These are phyloP conservation scores for Polietes domitor DNA, from an alignment of 2,888 invertebrate genomes.

Conservation along the genomic window DNA sequence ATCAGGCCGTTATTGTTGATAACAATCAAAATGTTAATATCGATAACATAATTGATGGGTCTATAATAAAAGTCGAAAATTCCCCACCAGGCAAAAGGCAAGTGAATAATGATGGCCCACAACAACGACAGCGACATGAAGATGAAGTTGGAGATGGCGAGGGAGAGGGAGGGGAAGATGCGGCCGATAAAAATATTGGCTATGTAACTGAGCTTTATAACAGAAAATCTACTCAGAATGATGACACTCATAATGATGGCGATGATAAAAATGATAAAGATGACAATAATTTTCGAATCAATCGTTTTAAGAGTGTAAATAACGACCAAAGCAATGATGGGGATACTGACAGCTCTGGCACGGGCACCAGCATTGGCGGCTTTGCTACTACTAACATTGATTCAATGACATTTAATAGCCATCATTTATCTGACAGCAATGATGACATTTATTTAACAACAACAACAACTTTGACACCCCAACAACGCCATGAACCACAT, in stretches of 20 bases:
- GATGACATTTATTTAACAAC: conserved; percentile 70
- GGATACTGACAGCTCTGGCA: conserved; percentile 23
- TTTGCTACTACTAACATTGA: conserved; percentile 31
- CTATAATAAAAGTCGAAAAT: conserved; percentile 23
- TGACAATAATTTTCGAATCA: conserved; percentile 78
- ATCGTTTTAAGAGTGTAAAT: conserved; percentile 68
- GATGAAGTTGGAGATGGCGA: no score
- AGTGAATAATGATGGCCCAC: conserved; percentile 14
- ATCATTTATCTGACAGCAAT: conserved; percentile 77
- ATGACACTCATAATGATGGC: conserved; percentile 54
- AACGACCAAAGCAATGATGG: conserved; percentile 31
- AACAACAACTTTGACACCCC: conserved; percentile 49
- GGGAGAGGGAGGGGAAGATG: not conserved
- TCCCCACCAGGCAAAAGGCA: conserved; percentile 42
- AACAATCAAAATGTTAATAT: conserved; percentile 75
- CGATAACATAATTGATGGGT: conserved; percentile 49
- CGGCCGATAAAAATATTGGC: not conserved
- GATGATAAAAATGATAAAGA: conserved; percentile 72
- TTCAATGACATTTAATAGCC: conserved; percentile 75
- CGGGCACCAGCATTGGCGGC: no score
- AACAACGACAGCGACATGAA: not conserved
- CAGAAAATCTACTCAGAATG: conserved; percentile 13
- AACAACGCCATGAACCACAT: conserved; percentile 25
- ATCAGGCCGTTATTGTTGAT: conserved; percentile 71
- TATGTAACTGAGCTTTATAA: not conserved